Conservation (phyloP, 2,888 invertebrate species). For the Incurvaria masculella region DNA sequence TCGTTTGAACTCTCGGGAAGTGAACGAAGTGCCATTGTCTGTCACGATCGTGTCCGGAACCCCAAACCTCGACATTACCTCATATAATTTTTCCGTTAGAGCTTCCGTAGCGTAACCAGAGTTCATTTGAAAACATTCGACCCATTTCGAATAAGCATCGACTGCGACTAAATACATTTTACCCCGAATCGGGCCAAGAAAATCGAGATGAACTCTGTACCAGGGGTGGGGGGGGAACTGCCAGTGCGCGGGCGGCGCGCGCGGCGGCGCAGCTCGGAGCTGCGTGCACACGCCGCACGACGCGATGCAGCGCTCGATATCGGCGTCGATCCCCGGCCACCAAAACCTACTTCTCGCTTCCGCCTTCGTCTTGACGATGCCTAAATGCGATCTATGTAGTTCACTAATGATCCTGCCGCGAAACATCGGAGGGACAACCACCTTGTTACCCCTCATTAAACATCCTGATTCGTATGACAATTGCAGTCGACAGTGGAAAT, state of each 20-base stretch:
- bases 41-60: slow-evolving; percentile 16
- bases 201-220: slow-evolving; percentile 16
- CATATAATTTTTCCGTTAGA: slow-evolving; percentile 16
- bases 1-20: slow-evolving; percentile 15
- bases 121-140: no score
- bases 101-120: slow-evolving; percentile 9
- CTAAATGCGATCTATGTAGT: no score
- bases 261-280: slow-evolving; percentile 9
- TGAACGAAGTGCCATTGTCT: slow-evolving; percentile 18
- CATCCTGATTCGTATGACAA: no score
- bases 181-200: slow-evolving; percentile 12
- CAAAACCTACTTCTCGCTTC: slow-evolving; percentile 10
- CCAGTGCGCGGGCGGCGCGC: slow-evolving; percentile 9
- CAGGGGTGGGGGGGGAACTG: slow-evolving; percentile 6
- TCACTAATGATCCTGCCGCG: no score
- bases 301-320: slow-evolving; percentile 6
- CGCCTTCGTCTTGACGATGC: slow-evolving; percentile 11
- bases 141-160: slow-evolving; percentile 16
- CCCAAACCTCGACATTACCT: slow-evolving; percentile 18
- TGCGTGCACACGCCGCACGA: slow-evolving; percentile 10
- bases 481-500: no score
- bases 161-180: slow-evolving; percentile 10
- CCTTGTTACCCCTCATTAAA: no score
- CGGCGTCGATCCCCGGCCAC: slow-evolving; percentile 14
- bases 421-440: no score